phyloP scores from a whole-genome alignment of 2,888 invertebrate species.

The Biston stratarius region DNA sequence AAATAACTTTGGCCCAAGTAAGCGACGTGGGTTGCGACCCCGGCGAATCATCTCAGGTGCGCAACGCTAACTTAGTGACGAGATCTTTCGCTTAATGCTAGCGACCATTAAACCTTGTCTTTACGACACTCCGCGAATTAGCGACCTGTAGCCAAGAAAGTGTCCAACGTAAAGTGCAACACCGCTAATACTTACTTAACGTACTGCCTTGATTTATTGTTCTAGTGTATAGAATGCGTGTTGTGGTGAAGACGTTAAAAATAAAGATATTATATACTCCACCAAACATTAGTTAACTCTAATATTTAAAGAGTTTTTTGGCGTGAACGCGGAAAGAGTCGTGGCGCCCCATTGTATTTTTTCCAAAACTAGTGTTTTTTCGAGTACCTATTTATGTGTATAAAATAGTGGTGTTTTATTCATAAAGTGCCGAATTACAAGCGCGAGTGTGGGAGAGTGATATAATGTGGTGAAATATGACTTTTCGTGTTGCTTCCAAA shows the following conservation, averaged over 20 bases:
- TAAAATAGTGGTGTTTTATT: too few species aligned
- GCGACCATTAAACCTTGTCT: conserved; percentile 2
- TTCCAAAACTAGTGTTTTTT: too few species aligned
- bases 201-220: not conserved
- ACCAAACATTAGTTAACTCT: too few species aligned
- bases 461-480: too few species aligned
- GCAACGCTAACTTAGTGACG: conserved; percentile 24
- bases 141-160: conserved; percentile 9
- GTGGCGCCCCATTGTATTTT: too few species aligned
- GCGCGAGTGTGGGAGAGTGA: too few species aligned
- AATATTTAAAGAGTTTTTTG: too few species aligned
- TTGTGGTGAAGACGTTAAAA: not conserved
- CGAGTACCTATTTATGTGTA: too few species aligned
- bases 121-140: conserved; percentile 11
- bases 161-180: not conserved
- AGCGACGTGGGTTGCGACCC: not conserved
- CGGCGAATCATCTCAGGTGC: conserved; percentile 38
- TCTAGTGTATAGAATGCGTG: not conserved
- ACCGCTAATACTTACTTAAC: conserved; percentile 8
- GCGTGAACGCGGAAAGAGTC: too few species aligned
- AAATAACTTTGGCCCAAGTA: not conserved
- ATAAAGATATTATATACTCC: too few species aligned
- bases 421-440: too few species aligned
- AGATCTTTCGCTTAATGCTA: conserved; percentile 21
- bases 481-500: too few species aligned